These are phyloP conservation scores for Limnephilus rhombicus DNA, from an alignment of 2,888 invertebrate species.

Conservation along the genomic window DNA sequence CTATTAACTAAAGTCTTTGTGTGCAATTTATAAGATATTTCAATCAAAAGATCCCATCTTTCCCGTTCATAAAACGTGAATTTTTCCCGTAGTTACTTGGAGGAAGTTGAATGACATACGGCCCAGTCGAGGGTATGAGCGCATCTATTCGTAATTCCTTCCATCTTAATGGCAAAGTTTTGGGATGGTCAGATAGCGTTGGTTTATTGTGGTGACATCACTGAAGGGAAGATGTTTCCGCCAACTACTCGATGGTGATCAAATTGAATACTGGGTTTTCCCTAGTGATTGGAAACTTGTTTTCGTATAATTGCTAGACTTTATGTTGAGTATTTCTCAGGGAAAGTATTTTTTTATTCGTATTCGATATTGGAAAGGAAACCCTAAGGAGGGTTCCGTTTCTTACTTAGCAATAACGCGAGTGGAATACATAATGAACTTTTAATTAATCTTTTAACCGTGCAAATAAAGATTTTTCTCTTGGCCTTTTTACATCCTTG, in stretches of 20 bases:
- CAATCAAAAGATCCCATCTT: neutral
- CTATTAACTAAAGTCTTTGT: neutral
- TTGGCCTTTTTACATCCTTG: neutral
- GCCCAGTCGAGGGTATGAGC: neutral
- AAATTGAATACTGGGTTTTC: conserved; percentile 20
- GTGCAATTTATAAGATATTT: neutral
- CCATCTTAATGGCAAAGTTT: conserved; percentile 10
- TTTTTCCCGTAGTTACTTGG: conserved; percentile 15
- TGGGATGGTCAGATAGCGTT: neutral
- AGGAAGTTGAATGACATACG: neutral
- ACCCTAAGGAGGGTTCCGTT: neutral
- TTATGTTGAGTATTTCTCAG: conserved; percentile 3
- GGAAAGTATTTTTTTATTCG: neutral
- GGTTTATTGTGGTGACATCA: conserved; percentile 5
- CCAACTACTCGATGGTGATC: neutral
- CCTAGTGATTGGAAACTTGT: neutral
- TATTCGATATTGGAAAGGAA: conserved; percentile 19
- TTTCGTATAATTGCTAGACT: conserved; percentile 25
- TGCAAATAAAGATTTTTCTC: neutral
- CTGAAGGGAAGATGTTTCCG: conserved; percentile 19
- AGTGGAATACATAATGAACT: neutral
- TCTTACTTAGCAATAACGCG: neutral
- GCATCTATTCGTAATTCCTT: conserved; percentile 9
- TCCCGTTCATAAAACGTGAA: neutral
- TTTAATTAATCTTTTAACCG: neutral